A percentile compares a stretch with the other conserved stretches of the same genome.
phyloP scores from a whole-genome alignment of 2,888 invertebrate genomes.

The Torymus texanus region DNA sequence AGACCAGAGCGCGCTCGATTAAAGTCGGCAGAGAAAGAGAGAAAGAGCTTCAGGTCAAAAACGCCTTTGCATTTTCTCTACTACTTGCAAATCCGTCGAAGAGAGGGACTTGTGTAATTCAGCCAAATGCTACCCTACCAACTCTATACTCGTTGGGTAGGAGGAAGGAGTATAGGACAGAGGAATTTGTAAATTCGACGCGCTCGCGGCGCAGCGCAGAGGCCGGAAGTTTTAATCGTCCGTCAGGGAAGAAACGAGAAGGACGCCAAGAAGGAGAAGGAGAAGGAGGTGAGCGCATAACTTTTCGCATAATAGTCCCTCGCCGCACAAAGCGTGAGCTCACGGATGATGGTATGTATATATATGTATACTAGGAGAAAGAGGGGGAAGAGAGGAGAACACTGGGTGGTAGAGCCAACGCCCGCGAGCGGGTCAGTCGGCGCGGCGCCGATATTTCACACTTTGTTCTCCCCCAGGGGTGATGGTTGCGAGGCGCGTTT shows the following conservation, averaged over 20 bases:
- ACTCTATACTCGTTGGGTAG: constrained; percentile 50
- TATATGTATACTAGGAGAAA: not conserved
- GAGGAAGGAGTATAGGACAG: too few species aligned
- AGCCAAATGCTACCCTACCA: constrained; percentile 44
- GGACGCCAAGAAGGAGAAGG: constrained; percentile 10
- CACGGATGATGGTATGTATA: too few species aligned
- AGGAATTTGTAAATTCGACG: constrained; percentile 69
- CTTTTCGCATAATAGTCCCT: constrained; percentile 69
- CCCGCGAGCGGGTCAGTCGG: constrained; percentile 2
- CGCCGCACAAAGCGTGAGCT: constrained; percentile 8
- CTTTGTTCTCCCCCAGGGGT: not conserved
- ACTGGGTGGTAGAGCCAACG: not conserved
- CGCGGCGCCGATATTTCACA: constrained; percentile 36
- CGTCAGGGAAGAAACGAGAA: constrained; percentile 66
- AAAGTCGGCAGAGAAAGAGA: constrained; percentile 3
- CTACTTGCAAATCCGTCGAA: not conserved
- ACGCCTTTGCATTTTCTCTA: not conserved
- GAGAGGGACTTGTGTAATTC: not conserved
- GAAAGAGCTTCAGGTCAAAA: constrained; percentile 2
- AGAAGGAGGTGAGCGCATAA: constrained; percentile 52
- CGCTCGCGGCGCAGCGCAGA: constrained; percentile 8
- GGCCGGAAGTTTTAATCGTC: constrained; percentile 68
- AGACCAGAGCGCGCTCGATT: constrained; percentile 25
- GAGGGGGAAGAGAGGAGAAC: constrained; percentile 4
- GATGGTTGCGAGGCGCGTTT: too few species aligned